Percentiles rank a stretch among this genome's conserved stretches.
Evolutionary conservation across 2,797 vertebrate genomes (phyloP).

Genomic region (Micropoecilia bifurca): DNA sequence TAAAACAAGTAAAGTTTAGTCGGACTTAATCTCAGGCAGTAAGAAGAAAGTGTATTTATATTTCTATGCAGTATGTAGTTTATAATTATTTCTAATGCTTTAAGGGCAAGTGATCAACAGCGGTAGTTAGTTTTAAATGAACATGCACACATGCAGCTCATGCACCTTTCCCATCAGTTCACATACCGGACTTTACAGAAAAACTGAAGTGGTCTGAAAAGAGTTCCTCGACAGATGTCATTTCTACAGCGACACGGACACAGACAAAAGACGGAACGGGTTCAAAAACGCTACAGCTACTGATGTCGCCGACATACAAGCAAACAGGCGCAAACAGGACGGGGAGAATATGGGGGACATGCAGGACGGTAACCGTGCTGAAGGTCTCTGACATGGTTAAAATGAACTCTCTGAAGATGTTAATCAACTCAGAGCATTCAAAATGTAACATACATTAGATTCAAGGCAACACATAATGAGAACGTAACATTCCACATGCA

Average conservation of each 20-base stretch:
- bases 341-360: slow-evolving; percentile 51
- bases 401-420: slow-evolving; percentile 49
- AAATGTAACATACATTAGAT: slow-evolving; percentile 19
- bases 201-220: slow-evolving; percentile 82
- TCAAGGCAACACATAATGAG: slow-evolving; percentile 33
- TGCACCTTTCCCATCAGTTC: slow-evolving; percentile 75
- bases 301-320: slow-evolving; percentile 45
- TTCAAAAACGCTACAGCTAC: slow-evolving; percentile 57
- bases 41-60: slow-evolving; percentile 20
- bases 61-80: slow-evolving; percentile 7
- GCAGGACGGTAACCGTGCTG: slow-evolving; percentile 65
- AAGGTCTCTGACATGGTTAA: slow-evolving; percentile 52
- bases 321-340: slow-evolving; percentile 33
- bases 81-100: slow-evolving; percentile 16
- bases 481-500: slow-evolving; percentile 34
- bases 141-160: slow-evolving; percentile 76
- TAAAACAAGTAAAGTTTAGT: not conserved
- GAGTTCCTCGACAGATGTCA: slow-evolving; percentile 82
- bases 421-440: slow-evolving; percentile 56
- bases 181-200: slow-evolving; percentile 86
- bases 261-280: slow-evolving; percentile 67
- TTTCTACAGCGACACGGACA: slow-evolving; percentile 79
- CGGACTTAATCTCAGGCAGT: not conserved
- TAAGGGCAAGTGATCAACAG: slow-evolving; percentile 29
- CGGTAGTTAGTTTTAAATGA: slow-evolving; percentile 40